Evolutionary conservation across 2,797 vertebrate species (phyloP), one percentile per base, ranked within the genome.

Genomic region (Poliocrania exsul): DNA sequence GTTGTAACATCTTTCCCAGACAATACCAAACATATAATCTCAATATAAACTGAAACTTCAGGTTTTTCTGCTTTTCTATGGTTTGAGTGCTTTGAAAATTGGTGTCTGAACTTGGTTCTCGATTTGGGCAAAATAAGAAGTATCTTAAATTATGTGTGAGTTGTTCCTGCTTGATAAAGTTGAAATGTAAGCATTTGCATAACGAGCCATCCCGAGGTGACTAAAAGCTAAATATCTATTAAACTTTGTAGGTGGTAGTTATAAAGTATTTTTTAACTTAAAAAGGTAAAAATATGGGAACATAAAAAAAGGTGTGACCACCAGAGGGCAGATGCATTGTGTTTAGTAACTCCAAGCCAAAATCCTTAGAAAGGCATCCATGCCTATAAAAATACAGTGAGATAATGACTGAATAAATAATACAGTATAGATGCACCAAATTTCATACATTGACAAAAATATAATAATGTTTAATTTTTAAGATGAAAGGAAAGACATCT

Each of bases 281-380:
- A 29, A 60, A 62, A 51, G 28, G 16, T 6, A 8, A 37, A 51
- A 25, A 50, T 47, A 4, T 54, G 49, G 31, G 12, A 62, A 56
- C 16, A 7, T 10, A 11, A 4, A n/a, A 62, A 54, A 61, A 37
- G 67, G 8, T 42, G 24, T 86, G 69, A 75, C 96, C 96, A 95
- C 77, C 77, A 96, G 95, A 95, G 95, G 95, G 96, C 96, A 95
- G 80, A 66, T 66, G 19, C 33, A 92, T 70, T 90, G 91, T 73
- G 90, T 73, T 90, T 72, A 86, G 50, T 51, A 82, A 37, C 29
- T 78, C 16, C 31, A 61, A 66, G 64, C 9, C 20, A 46, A 90
- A 61, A 60, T 46, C 6, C 57, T 64, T 58, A 2, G 35, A 12
- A 35, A 62, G 11, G 21, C 47, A 16, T 12, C 28, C 19, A 8